These are phyloP conservation scores for Brachylomia viminalis DNA, from an alignment of 2,888 invertebrate genomes.

Conservation along the genomic window DNA sequence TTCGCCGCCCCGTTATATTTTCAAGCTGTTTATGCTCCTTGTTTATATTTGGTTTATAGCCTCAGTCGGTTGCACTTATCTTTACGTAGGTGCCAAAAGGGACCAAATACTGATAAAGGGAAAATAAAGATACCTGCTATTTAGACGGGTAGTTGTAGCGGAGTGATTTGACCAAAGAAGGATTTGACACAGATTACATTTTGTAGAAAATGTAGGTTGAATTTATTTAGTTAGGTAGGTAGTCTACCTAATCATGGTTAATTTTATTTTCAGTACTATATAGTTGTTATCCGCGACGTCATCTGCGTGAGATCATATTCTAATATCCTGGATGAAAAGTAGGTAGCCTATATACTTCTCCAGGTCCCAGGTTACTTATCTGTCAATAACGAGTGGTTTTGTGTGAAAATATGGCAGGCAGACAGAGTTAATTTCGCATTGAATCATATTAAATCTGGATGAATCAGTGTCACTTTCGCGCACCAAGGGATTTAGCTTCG, in stretches of 20 bases:
- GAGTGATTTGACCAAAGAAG: not conserved
- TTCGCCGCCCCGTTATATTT: slow-evolving; percentile 14
- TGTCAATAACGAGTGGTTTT: not conserved
- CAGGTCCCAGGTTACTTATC: not conserved
- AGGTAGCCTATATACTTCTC: not conserved
- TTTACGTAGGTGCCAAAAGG: not conserved
- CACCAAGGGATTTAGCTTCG: too few relatives aligned
- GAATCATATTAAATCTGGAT: not conserved
- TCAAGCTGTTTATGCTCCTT: slow-evolving; percentile 27
- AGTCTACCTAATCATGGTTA: not conserved
- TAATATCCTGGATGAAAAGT: too few relatives aligned
- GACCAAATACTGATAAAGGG: not conserved
- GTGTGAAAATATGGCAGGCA: not conserved
- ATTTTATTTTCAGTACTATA: not conserved
- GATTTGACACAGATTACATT: too few relatives aligned
- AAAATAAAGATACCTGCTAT: not conserved
- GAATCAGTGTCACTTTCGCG: too few relatives aligned
- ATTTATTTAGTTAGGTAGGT: too few relatives aligned
- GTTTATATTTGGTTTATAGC: slow-evolving; percentile 18
- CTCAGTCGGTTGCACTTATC: not conserved
- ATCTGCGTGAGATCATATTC: not conserved
- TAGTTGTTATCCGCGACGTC: too few relatives aligned
- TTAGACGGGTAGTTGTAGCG: not conserved
- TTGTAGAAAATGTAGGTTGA: too few relatives aligned
- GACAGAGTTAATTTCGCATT: not conserved